These are phyloP conservation scores for Egretta garzetta DNA, from an alignment of 2,113 vertebrate species.

Conservation along the genomic window DNA sequence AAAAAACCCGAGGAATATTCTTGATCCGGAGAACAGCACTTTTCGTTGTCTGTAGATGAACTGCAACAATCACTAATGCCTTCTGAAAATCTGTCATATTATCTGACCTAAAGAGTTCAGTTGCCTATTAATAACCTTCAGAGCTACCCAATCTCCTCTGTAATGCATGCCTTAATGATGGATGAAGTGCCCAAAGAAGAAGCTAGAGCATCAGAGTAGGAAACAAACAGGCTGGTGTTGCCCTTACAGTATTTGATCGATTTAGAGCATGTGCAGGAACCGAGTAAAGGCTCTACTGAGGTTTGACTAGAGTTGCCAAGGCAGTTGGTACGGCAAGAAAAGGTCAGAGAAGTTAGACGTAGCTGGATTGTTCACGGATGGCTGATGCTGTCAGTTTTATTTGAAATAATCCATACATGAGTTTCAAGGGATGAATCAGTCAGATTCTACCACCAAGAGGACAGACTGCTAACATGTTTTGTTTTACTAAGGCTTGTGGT, in stretches of 20 bases:
- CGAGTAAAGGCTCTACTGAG: constrained; percentile 35
- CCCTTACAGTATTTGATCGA: constrained; percentile 59
- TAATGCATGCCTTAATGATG: constrained; percentile 5
- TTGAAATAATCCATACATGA: constrained; percentile 8
- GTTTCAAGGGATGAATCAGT: background rate
- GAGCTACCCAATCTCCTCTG: background rate
- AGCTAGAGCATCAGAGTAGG: background rate
- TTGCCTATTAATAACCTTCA: background rate
- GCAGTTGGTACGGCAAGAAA: constrained; percentile 27
- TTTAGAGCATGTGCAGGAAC: constrained; percentile 40
- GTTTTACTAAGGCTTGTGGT: background rate
- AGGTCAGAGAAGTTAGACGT: constrained; percentile 40
- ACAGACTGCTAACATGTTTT: background rate
- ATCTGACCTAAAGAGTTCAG: background rate
- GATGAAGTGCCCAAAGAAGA: constrained; percentile 5
- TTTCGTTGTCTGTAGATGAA: background rate
- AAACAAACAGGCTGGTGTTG: constrained; percentile 53
- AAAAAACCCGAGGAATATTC: background rate
- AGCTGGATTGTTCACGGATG: constrained; percentile 28
- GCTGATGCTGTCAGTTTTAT: constrained; percentile 8
- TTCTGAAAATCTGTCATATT: background rate
- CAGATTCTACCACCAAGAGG: background rate
- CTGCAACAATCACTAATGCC: background rate
- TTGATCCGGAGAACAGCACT: background rate
- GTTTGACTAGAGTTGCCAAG: constrained; percentile 10